These are phyloP conservation scores for Enteromius argenteus DNA, from an alignment of 2,797 vertebrate genomes.

Conservation along the genomic window DNA sequence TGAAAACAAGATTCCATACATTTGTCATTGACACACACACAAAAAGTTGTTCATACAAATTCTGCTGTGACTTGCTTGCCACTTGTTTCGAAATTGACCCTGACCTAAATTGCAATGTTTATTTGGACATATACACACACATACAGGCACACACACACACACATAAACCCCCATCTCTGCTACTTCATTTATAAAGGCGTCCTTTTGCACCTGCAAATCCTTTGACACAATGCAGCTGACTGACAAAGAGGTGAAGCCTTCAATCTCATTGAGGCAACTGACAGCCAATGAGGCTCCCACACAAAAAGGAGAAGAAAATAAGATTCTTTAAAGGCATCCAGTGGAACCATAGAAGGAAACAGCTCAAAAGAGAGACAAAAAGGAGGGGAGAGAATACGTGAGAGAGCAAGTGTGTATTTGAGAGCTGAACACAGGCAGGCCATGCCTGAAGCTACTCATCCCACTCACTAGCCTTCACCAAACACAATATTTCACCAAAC, in stretches of 20 bases:
- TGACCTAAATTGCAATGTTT: slow-evolving; percentile 45
- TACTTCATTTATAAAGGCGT: slow-evolving; percentile 61
- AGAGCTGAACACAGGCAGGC: slow-evolving; percentile 65
- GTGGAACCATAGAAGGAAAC: slow-evolving; percentile 67
- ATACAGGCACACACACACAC: slow-evolving; percentile 17
- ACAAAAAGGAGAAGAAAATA: slow-evolving; percentile 66
- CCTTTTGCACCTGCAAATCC: slow-evolving; percentile 72
- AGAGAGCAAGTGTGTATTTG: slow-evolving; percentile 29
- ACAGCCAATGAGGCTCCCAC: slow-evolving; percentile 64
- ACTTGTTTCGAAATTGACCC: slow-evolving; percentile 33
- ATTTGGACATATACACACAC: slow-evolving; percentile 33
- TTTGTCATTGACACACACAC: neutral
- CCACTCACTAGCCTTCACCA: slow-evolving; percentile 59
- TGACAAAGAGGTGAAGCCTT: slow-evolving; percentile 70
- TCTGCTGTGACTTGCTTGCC: slow-evolving; percentile 48
- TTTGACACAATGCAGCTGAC: slow-evolving; percentile 69
- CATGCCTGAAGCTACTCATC: slow-evolving; percentile 37
- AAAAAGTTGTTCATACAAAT: slow-evolving; percentile 42
- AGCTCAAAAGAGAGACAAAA: slow-evolving; percentile 60
- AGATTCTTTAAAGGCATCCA: slow-evolving; percentile 64
- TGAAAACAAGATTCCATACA: neutral
- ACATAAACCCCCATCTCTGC: slow-evolving; percentile 26
- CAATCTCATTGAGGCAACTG: slow-evolving; percentile 68
- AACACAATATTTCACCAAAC: slow-evolving; percentile 67
- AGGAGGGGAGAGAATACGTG: slow-evolving; percentile 62